Evolutionary conservation across 2,797 vertebrate genomes (phyloP).

Genomic region (Caiman crocodilus): DNA sequence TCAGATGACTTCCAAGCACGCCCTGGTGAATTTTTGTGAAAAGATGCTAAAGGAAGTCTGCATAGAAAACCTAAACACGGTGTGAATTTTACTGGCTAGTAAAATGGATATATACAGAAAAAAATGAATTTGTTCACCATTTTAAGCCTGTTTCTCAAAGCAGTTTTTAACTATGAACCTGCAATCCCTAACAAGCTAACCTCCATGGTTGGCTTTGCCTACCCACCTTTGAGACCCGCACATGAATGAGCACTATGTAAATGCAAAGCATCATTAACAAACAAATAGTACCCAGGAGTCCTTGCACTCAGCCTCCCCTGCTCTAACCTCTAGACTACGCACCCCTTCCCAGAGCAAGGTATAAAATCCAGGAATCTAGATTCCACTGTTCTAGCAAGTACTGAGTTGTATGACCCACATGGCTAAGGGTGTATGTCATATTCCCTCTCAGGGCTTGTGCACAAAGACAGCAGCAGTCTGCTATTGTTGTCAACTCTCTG

Average conservation of each 20-base stretch:
- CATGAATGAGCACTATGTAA: not conserved
- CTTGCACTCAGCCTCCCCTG: not conserved
- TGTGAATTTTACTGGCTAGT: not conserved
- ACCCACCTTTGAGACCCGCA: not conserved
- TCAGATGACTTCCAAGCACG: slow-evolving; percentile 32
- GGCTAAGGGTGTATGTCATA: slow-evolving; percentile 2
- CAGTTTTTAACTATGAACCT: not conserved
- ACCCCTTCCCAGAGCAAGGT: not conserved
- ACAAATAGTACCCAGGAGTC: not conserved
- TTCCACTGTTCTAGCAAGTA: slow-evolving; percentile 5
- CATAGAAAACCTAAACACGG: not conserved
- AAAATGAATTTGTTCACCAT: not conserved
- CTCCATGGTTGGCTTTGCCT: not conserved
- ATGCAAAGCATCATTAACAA: slow-evolving; percentile 23
- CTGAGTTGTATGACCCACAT: not conserved
- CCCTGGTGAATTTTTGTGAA: not conserved
- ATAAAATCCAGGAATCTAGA: slow-evolving; percentile 30
- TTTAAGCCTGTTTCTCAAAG: not conserved
- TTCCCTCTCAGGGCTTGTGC: not conserved
- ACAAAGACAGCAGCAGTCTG: slow-evolving; percentile 20
- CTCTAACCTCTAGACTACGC: not conserved
- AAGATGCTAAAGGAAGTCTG: slow-evolving; percentile 6
- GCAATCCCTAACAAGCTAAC: not conserved
- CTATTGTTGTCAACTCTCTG: not conserved
- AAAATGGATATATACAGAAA: not conserved